Conservation (phyloP, 2,113 vertebrate genomes). For the Henicopernis longicauda region DNA sequence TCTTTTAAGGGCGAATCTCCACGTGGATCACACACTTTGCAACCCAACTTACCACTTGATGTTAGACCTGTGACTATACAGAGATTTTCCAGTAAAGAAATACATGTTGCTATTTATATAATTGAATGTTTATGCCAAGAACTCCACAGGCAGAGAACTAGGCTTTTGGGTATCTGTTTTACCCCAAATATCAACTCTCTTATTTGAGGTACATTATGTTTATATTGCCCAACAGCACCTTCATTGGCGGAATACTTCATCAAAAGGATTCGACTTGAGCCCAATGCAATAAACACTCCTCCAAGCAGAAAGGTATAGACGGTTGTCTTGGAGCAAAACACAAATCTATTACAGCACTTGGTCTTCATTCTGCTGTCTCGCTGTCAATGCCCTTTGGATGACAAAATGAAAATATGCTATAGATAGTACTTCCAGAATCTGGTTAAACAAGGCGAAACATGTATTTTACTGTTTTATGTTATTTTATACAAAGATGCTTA, state of each 20-base stretch:
- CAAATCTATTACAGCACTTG: slow-evolving; percentile 48
- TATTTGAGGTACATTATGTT: not conserved
- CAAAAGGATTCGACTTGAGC: slow-evolving; percentile 89
- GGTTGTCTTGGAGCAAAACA: slow-evolving; percentile 74
- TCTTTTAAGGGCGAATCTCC: not conserved
- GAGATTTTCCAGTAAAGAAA: not conserved
- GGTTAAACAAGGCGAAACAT: not conserved
- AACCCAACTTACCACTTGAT: not conserved
- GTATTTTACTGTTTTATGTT: not conserved
- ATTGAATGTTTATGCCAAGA: not conserved
- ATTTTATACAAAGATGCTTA: not conserved
- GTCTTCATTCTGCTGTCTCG: slow-evolving; percentile 57
- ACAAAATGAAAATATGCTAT: not conserved
- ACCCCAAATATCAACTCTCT: not conserved
- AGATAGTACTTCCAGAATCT: not conserved
- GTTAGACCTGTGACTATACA: not conserved
- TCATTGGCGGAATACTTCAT: slow-evolving; percentile 93
- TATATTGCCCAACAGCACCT: slow-evolving; percentile 65
- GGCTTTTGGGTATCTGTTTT: not conserved
- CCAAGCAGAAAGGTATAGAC: slow-evolving; percentile 83
- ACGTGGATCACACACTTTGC: not conserved
- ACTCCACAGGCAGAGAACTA: not conserved
- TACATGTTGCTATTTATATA: not conserved
- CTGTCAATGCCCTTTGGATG: slow-evolving; percentile 44
- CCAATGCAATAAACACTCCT: slow-evolving; percentile 79